Base-by-base conservation (phyloP, 2,113 vertebrate species). In the Lepidothrix coronata region DNA sequence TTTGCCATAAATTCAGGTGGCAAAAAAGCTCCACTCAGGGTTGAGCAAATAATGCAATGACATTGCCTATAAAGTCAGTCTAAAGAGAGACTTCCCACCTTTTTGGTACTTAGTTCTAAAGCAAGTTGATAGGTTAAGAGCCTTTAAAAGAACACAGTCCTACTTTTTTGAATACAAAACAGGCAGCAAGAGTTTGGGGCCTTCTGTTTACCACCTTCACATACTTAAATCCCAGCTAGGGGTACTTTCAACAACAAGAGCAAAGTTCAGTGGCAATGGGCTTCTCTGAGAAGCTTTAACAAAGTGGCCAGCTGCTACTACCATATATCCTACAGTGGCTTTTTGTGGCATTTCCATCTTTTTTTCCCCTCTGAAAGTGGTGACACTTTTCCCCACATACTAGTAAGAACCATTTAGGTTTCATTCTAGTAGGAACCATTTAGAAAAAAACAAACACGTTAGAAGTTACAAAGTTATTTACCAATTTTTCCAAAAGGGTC, bases 401-500 rank as follows among this genome's bases (percentile, higher is more conserved):
- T 70, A 58, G 14, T 24, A 77, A 61, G 22, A 93, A 57, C 22
- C 8, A 39, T 35, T 76, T 49, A 41, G 27, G 27, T 41, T 20
- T 63, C 37, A 63, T 72, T 54, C 51, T 41, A 33, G 21, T 14
- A 33, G 24, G 24, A 58, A 35, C 9, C 41, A 58, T 17, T 58
- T 20, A 63, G 79, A 80, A 22, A 76, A 84, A 55, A 85, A 25
- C 13, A 68, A 30, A 41, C 4, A 35, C 11, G 30, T 51, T 25
- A 52, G 1, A 15, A 70, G 28, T 54, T 83, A 89, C 2, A 37
- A 62, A 95, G 62, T 85, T 91, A 97, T 97, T 98, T 74, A 99
- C 99, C 99, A 74, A 98, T 98, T 98, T 99, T 99, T 81, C 99
- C 98, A 98, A 99, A 99, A 54, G 98, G 99, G 96, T 99, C 99